Base-by-base conservation (phyloP, 2,113 vertebrate genomes). In the Electrona antarctica region DNA sequence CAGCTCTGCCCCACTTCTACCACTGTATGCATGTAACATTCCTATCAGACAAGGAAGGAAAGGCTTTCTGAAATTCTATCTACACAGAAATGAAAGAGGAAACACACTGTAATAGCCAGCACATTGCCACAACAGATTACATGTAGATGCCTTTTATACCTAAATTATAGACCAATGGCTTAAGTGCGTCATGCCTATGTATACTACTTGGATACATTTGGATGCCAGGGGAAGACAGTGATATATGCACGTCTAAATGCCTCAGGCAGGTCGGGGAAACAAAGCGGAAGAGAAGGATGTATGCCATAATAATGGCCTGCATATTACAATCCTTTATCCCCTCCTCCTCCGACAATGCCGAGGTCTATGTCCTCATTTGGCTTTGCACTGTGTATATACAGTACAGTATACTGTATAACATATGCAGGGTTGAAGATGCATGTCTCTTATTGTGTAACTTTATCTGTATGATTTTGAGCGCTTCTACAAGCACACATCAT, bases 61-160 rank as follows among this genome's bases (percentile, higher is more conserved):
- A 70, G 50, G 72, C 46, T 79, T 41, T 85, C 50, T 78, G 74
- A 69, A 84, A 85, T 54, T 1, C 13, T 65, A 71, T 80, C 76
- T 71, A 72, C 61, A 80, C 69, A 68, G 28, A 86, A 84, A 88
- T 82, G 63, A 86, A 83, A 87, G 74, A 66, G 65, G 46, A 69
- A 80, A 70, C 29, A 64, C 29, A 33, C 62, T n/a, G 29, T 73
- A 75, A 83, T 73, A 55, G 65, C 48, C 77, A 47, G 41, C 73
- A 64, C 60, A 76, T 72, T 78, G 67, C 69, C 66, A 67, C 60
- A 79, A 67, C 60, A 79, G 82, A 86, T 87, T 70, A 79, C 77
- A 77, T 71, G 67, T 79, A 45, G 12, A 49, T 56, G 21, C 76
- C 49, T 79, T 51, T 54, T 77, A 29, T 78, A 81, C 60, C 80